Evolutionary conservation across 2,888 invertebrate species (phyloP).

Genomic region (Plebejus argus): DNA sequence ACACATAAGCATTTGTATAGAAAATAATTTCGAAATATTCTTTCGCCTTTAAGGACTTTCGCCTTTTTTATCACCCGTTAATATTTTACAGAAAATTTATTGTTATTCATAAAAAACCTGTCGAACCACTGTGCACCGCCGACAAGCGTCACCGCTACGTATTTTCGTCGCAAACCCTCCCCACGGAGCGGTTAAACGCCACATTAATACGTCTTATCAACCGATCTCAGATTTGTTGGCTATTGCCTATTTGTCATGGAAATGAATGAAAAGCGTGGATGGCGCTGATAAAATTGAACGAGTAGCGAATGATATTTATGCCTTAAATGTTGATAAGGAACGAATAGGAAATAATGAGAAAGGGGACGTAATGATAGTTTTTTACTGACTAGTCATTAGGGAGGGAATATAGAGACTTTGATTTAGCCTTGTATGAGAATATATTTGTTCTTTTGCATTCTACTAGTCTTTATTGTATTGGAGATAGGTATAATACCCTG

Average conservation of each 20-base stretch:
- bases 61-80: too few relatives aligned
- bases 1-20: too few relatives aligned
- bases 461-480: too few relatives aligned
- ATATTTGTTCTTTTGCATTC: too few relatives aligned
- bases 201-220: slow-evolving; percentile 30
- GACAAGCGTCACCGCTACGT: background rate
- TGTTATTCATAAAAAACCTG: too few relatives aligned
- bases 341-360: background rate
- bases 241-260: slow-evolving; percentile 23
- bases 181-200: slow-evolving; percentile 30
- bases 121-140: background rate
- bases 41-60: too few relatives aligned
- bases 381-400: background rate
- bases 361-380: background rate
- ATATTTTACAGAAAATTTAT: too few relatives aligned
- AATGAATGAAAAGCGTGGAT: slow-evolving; percentile 1
- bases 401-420: background rate
- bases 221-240: slow-evolving; percentile 24
- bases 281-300: background rate
- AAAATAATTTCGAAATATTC: too few relatives aligned
- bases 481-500: background rate
- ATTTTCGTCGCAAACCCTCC: slow-evolving; percentile 32
- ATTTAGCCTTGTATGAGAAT: too few relatives aligned
- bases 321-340: background rate
- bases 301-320: background rate